Percentiles rank a stretch among this genome's conserved stretches.
phyloP scores from a whole-genome alignment of 2,888 invertebrate genomes.

The Leucophenga montana region DNA sequence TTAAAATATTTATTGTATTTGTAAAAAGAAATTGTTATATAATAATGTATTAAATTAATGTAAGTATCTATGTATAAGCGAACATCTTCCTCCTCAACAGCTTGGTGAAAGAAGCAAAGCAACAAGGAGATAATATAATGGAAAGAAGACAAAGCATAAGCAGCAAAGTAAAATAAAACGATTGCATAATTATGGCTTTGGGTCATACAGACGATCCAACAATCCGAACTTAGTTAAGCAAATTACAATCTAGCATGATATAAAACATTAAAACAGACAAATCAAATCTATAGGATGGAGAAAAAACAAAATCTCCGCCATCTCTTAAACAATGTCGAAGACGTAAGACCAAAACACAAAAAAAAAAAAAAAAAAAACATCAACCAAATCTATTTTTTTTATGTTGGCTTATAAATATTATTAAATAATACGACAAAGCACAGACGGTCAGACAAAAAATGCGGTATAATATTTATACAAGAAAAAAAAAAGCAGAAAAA shows the following conservation, averaged over 20 bases:
- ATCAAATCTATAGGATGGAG: background rate
- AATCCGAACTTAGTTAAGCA: background rate
- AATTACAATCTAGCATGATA: constrained; percentile 23
- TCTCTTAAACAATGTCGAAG: background rate
- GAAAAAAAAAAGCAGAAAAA: background rate
- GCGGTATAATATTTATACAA: background rate
- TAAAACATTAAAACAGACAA: constrained; percentile 14
- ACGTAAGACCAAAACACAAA: background rate
- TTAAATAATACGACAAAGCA: too few species aligned
- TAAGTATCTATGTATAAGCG: too few species aligned
- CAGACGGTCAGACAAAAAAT: too few species aligned
- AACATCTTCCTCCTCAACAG: background rate
- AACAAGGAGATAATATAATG: background rate
- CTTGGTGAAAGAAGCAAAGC: background rate
- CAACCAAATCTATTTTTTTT: constrained; percentile 4
- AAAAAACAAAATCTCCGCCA: background rate
- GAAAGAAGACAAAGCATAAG: too few species aligned
- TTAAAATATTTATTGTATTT: background rate
- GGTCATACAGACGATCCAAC: constrained; percentile 6
- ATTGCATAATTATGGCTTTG: constrained; percentile 15
- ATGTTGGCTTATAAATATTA: background rate
- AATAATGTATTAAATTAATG: constrained; percentile 15
- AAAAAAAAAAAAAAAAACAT: background rate
- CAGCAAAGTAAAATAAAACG: background rate
- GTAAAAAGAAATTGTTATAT: constrained; percentile 12